A percentile compares a stretch with the other conserved stretches of the same genome.
phyloP scores from a whole-genome alignment of 2,797 vertebrate genomes.

The Petrocephalus schoutedeni region DNA sequence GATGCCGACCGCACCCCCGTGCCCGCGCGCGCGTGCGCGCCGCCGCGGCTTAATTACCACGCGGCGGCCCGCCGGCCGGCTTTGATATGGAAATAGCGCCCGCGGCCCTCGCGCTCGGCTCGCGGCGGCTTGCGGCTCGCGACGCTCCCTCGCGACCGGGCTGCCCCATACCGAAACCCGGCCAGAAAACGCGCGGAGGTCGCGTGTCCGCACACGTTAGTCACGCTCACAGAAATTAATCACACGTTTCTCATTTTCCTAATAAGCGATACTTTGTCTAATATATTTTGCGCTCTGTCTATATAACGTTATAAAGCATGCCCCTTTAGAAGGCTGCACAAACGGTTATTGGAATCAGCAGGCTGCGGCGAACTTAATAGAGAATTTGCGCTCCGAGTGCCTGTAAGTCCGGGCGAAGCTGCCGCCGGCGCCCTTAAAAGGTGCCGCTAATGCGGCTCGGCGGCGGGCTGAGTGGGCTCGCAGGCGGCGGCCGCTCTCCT shows the following conservation, averaged over 20 bases:
- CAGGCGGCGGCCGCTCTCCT: not conserved
- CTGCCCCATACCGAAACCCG: slow-evolving; percentile 43
- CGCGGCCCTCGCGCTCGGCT: slow-evolving; percentile 75
- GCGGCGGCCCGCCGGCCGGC: slow-evolving; percentile 79
- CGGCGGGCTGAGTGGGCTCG: not conserved
- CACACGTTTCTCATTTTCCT: not conserved
- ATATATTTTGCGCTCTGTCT: not conserved
- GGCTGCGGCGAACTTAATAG: not conserved
- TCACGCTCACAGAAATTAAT: not conserved
- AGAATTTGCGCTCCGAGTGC: not conserved
- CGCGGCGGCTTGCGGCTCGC: no score
- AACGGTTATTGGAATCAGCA: not conserved
- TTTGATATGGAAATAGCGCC: slow-evolving; percentile 99
- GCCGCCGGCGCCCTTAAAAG: not conserved
- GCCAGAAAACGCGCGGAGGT: slow-evolving; percentile 41
- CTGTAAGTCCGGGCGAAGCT: not conserved
- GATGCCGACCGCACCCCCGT: not conserved
- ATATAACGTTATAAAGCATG: not conserved
- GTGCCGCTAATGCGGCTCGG: not conserved
- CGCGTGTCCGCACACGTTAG: no score
- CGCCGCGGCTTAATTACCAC: slow-evolving; percentile 98
- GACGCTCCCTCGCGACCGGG: slow-evolving; percentile 63
- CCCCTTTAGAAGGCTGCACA: not conserved
- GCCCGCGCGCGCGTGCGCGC: slow-evolving; percentile 64
- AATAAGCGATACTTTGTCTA: not conserved